These are phyloP conservation scores for Pipistrellus nathusii DNA, from an alignment of 2,797 vertebrate genomes.

Conservation along the genomic window DNA sequence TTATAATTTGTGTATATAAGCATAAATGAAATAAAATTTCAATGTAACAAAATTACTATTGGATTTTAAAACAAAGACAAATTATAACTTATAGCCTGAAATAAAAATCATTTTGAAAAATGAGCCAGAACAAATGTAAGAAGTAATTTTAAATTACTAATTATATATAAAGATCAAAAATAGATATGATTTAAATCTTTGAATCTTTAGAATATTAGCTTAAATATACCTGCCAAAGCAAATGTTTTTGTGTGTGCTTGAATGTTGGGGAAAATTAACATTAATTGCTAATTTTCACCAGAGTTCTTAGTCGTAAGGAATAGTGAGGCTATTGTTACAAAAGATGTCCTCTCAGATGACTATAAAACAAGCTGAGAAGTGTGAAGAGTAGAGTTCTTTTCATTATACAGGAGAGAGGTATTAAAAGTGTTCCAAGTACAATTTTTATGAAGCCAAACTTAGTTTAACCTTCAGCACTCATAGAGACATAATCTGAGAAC, in stretches of 20 bases:
- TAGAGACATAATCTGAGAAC: not conserved
- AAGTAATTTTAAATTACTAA: slow-evolving; percentile 5
- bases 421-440: not conserved
- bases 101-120: slow-evolving; percentile 12
- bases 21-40: not conserved
- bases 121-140: slow-evolving; percentile 35
- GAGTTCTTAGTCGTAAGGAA: not conserved
- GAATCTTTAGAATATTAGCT: slow-evolving; percentile 20
- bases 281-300: not conserved
- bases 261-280: not conserved
- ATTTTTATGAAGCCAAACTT: not conserved
- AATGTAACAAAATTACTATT: not conserved
- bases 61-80: slow-evolving; percentile 24
- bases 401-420: not conserved
- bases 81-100: not conserved
- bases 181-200: slow-evolving; percentile 24
- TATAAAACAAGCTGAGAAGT: not conserved
- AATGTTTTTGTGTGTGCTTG: not conserved
- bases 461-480: slow-evolving; percentile 12
- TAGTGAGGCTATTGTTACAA: not conserved
- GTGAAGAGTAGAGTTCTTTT: not conserved
- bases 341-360: not conserved
- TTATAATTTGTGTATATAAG: slow-evolving; percentile 16
- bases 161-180: slow-evolving; percentile 50
- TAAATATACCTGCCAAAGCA: not conserved